A percentile compares a stretch with the other conserved stretches of the same genome.
Evolutionary conservation across 2,797 vertebrate species (phyloP).

Genomic region (Pipistrellus pygmaeus): DNA sequence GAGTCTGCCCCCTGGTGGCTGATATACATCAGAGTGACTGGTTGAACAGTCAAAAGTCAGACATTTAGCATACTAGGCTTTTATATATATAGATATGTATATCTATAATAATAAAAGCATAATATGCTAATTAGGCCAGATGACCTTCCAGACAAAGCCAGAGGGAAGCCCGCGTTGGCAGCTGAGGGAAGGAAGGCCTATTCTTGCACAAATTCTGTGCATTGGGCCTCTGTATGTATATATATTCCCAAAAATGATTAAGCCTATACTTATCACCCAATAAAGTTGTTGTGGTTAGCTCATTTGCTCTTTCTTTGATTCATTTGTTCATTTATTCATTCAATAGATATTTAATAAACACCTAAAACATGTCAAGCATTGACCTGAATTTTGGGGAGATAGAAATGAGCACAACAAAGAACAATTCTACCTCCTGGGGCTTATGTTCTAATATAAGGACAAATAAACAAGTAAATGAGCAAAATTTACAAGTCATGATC

Average conservation of each 20-base stretch:
- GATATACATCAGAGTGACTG: too few relatives aligned
- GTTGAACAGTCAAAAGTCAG: rapidly evolving
- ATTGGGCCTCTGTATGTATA: too few relatives aligned
- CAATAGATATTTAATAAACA: background rate
- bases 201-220: too few relatives aligned
- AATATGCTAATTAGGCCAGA: too few relatives aligned
- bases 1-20: too few relatives aligned
- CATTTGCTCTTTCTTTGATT: slow-evolving; percentile 25
- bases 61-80: too few relatives aligned
- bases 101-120: too few relatives aligned
- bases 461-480: slow-evolving; percentile 24
- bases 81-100: too few relatives aligned
- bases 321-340: background rate
- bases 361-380: slow-evolving; percentile 30
- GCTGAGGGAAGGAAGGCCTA: too few relatives aligned
- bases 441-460: background rate
- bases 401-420: slow-evolving; percentile 15
- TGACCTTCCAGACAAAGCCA: too few relatives aligned
- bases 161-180: too few relatives aligned
- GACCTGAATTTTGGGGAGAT: slow-evolving; percentile 28
- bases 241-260: background rate
- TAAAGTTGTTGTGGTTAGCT: background rate
- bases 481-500: background rate
- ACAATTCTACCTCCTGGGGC: background rate
- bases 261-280: background rate